Base-by-base conservation (phyloP, 1,140 invertebrate genomes). In the Dolichoris vasculosae region DNA sequence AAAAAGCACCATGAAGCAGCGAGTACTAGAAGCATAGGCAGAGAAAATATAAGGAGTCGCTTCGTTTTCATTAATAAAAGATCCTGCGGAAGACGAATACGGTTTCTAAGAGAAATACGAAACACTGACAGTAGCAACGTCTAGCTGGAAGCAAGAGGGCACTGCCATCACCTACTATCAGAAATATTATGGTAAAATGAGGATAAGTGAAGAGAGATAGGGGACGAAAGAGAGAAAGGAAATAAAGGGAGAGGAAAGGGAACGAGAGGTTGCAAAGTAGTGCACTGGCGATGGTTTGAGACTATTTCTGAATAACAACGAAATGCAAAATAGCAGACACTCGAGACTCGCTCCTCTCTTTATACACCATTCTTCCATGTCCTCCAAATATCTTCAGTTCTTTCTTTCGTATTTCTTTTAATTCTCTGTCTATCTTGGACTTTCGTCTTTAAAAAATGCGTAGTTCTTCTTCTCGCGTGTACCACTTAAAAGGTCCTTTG, bases 241-340 rank as follows among this genome's bases (percentile, higher is more conserved):
- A 20, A 30, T 17, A 32, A 38, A 13, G 30, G 26, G 17, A 1
- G 13, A 77, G 35, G 64, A 30, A 30, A 64, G 55, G 35, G 6
- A 76, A 2, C 32, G 9, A 20, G 38, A 76, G 55, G 13, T 30
- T 15, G 51, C 40, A 26, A 75, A 40, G 73, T 59, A 43, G n/a
- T 46, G 30, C 23, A 17, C 26, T 46, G 2, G 20, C 64, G 35
- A 13, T 85, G 67, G 20, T 75, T 79, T 81, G 64, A 76, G 35
- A 85, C 84, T 85, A 81, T 85, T 80, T 85, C 77, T 80, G 84
- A 85, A 85, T 85, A 85, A 81, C 76, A 85, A 85, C 77, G 84
- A 85, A 79, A 85, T 85, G 82, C 76, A 86, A 86, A 86, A 46
- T 35, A 80, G 75, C 63, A 51, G 48, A 73, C 38, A 86, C 71